phyloP scores from a whole-genome alignment of 2,888 invertebrate species.

The Athalia rosae region DNA sequence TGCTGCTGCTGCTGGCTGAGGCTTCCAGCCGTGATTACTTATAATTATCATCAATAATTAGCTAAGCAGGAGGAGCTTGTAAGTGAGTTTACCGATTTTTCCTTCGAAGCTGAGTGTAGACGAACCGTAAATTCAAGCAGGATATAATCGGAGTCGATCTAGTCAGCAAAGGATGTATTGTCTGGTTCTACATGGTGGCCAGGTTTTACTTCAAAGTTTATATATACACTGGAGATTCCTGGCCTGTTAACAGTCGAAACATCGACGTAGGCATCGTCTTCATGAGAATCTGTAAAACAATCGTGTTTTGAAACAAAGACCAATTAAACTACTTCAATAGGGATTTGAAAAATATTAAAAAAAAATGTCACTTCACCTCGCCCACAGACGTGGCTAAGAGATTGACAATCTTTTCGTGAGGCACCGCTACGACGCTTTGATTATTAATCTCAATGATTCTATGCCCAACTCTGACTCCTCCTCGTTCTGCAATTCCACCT shows the following conservation, averaged over 20 bases:
- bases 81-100: background rate
- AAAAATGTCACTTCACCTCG: constrained; percentile 82
- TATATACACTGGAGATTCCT: constrained; percentile 99
- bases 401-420: constrained; percentile 99
- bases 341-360: background rate
- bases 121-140: background rate
- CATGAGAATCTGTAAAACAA: constrained; percentile 92
- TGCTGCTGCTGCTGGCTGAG: background rate
- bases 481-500: constrained; percentile 99
- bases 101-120: background rate
- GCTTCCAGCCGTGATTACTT: background rate
- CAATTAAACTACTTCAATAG: background rate
- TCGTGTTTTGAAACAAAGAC: background rate
- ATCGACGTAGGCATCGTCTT: constrained; percentile 99
- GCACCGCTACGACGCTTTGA: constrained; percentile 99
- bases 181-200: constrained; percentile 68
- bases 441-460: constrained; percentile 99
- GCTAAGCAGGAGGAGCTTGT: constrained; percentile 60
- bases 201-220: constrained; percentile 74
- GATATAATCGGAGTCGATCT: constrained; percentile 1
- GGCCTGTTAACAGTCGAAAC: constrained; percentile 98
- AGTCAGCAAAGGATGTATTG: constrained; percentile 70
- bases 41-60: constrained; percentile 47
- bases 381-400: constrained; percentile 99
- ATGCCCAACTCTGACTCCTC: constrained; percentile 98